These are phyloP conservation scores for Cygnus atratus DNA, from an alignment of 2,113 vertebrate species.

Conservation along the genomic window DNA sequence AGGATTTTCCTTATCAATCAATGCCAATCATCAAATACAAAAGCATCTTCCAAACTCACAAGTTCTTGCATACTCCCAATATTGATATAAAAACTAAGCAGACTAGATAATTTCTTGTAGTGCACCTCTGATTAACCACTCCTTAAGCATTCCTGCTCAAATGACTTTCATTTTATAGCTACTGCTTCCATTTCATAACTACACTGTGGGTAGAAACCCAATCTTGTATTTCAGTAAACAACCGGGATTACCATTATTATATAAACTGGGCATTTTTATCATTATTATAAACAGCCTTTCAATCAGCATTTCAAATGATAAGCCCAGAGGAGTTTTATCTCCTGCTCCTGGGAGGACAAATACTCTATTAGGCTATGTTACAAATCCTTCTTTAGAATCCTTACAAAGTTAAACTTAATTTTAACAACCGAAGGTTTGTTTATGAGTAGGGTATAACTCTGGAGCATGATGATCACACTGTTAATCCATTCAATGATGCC, in stretches of 20 bases:
- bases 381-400: not conserved
- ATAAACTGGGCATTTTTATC: not conserved
- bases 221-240: not conserved
- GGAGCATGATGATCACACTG: not conserved
- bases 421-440: not conserved
- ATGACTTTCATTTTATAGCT: not conserved
- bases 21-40: not conserved
- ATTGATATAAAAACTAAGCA: not conserved
- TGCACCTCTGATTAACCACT: accelerated
- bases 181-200: not conserved
- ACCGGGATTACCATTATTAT: not conserved
- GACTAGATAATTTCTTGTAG: too few species aligned
- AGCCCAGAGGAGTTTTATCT: not conserved
- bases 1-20: not conserved
- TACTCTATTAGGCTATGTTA: not conserved
- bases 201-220: not conserved
- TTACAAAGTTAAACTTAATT: not conserved
- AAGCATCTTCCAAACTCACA: not conserved
- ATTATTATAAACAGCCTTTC: not conserved
- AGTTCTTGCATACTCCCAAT: not conserved
- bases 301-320: not conserved
- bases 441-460: not conserved
- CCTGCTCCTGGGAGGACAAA: not conserved
- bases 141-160: not conserved
- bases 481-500: not conserved